Evolutionary conservation across 2,888 invertebrate species (phyloP).

Genomic region (Plebejus melissa): DNA sequence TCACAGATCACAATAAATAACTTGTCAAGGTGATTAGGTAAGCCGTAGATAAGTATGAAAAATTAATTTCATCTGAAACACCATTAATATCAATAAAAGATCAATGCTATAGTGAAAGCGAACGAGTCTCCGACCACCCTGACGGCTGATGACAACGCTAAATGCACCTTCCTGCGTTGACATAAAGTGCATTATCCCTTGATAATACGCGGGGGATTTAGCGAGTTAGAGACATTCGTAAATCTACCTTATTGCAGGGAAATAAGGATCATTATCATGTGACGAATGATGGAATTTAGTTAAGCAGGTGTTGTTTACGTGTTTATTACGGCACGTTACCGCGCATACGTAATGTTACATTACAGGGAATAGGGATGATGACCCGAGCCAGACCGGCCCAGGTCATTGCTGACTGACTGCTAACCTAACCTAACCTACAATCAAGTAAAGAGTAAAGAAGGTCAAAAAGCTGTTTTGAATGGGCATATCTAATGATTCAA

Average conservation of each 20-base stretch:
- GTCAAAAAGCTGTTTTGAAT: too few species aligned
- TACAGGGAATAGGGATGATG: slow-evolving; percentile 15
- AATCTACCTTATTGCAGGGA: background rate
- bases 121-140: slow-evolving; percentile 10
- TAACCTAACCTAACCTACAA: too few species aligned
- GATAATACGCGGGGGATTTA: background rate
- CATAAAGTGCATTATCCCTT: background rate
- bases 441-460: too few species aligned
- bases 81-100: slow-evolving; percentile 24
- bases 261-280: background rate
- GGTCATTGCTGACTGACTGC: background rate
- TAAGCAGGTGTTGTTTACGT: slow-evolving; percentile 17
- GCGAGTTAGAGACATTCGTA: background rate
- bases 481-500: background rate
- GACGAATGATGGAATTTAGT: background rate
- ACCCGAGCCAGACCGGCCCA: slow-evolving; percentile 3
- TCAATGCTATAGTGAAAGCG: slow-evolving; percentile 25
- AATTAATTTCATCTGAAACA: slow-evolving; percentile 18
- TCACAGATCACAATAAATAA: background rate
- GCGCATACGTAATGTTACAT: slow-evolving; percentile 19
- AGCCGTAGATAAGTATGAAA: slow-evolving; percentile 19
- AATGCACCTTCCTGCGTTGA: background rate
- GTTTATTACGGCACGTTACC: slow-evolving; percentile 10
- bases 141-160: background rate
- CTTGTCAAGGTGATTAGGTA: slow-evolving; percentile 7